These are phyloP conservation scores for Amphibalanus amphitrite DNA, from an alignment of 1,140 invertebrate genomes.

Conservation along the genomic window DNA sequence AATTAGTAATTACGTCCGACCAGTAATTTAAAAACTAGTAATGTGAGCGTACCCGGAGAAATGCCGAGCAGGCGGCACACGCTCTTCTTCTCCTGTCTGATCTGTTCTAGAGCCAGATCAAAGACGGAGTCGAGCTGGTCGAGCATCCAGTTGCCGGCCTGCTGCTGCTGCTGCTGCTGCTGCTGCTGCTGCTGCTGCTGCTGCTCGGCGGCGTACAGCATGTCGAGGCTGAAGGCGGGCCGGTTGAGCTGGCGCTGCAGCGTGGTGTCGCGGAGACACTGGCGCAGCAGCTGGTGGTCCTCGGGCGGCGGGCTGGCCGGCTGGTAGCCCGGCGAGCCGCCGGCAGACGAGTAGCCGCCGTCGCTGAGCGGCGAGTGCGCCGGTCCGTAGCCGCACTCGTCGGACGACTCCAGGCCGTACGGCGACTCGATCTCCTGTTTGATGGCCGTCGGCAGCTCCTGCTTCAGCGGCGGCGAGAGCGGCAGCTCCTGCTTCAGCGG, in stretches of 20 bases:
- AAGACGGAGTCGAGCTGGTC: background rate
- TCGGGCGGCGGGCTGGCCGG: background rate
- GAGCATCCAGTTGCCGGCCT: background rate
- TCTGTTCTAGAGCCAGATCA: background rate
- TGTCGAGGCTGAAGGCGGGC: background rate
- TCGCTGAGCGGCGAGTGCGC: background rate
- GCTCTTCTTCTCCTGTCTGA: background rate
- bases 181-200: background rate
- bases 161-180: background rate
- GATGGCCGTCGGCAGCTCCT: background rate
- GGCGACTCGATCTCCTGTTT: background rate
- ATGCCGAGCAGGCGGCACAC: background rate
- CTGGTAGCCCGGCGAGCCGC: background rate
- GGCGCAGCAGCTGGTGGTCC: slow-evolving; percentile 4
- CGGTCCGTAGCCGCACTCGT: background rate
- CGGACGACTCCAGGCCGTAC: background rate
- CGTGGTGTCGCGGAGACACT: background rate
- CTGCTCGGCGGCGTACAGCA: slow-evolving; percentile 1
- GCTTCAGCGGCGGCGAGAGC: background rate
- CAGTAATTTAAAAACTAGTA: background rate
- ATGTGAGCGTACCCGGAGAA: background rate
- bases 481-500: background rate
- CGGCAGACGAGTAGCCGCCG: background rate
- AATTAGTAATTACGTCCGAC: no score
- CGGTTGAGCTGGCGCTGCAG: background rate